Evolutionary conservation across 2,113 vertebrate genomes (phyloP).

Genomic region (Carollia perspicillata): DNA sequence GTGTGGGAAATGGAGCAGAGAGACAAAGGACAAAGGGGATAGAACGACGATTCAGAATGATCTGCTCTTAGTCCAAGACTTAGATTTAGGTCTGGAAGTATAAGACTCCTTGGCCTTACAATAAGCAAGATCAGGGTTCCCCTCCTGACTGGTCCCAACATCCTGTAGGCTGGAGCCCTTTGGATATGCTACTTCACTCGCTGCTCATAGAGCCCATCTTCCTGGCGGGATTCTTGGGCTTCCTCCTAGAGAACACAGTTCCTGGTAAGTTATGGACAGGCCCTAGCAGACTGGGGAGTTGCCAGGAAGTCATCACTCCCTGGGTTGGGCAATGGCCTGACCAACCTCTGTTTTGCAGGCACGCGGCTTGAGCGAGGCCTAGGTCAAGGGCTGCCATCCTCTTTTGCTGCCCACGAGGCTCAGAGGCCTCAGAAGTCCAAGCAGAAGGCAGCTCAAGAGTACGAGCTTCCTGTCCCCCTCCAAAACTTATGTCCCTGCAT

Average conservation of each 20-base stretch:
- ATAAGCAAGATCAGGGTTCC: not conserved
- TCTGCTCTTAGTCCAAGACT: not conserved
- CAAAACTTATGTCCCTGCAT: conserved; percentile 64
- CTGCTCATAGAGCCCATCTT: conserved; percentile 85
- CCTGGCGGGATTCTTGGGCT: conserved; percentile 86
- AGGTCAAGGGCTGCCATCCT: not conserved
- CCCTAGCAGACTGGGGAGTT: not conserved
- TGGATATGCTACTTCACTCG: conserved; percentile 84
- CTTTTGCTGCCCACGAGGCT: not conserved
- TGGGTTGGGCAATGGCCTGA: not conserved
- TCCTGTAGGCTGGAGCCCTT: conserved; percentile 79
- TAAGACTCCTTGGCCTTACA: not conserved
- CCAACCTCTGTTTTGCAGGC: conserved; percentile 30
- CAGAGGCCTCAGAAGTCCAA: not conserved
- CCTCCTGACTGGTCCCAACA: not conserved
- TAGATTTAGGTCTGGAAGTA: not conserved
- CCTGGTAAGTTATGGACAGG: conserved; percentile 82
- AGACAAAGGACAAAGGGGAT: not conserved
- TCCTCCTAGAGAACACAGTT: conserved; percentile 89
- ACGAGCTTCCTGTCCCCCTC: conserved; percentile 70
- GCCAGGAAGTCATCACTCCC: not conserved
- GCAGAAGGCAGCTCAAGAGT: conserved; percentile 33
- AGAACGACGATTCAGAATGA: not conserved
- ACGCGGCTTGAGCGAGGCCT: conserved; percentile 60
- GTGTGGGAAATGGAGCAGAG: not conserved